Percentiles rank a stretch among this genome's conserved stretches.
Conservation (phyloP, 1,140 invertebrate genomes). For the Eumeta japonica region DNA sequence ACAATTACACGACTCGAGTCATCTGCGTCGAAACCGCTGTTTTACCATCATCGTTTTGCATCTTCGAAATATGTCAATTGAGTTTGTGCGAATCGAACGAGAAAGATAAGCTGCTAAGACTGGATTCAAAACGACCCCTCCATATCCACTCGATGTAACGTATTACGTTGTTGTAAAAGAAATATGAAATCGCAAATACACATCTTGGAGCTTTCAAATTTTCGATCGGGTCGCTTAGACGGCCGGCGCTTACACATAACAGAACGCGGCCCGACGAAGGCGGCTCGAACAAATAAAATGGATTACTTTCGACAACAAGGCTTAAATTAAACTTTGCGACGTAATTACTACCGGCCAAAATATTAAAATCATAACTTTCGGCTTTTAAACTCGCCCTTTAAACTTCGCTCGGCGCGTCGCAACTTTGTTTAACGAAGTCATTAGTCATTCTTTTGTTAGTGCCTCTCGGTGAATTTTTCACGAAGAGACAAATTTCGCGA, state of each 20-base stretch:
- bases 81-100: too few relatives aligned
- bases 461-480: conserved; percentile 52
- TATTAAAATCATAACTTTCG: conserved; percentile 46
- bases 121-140: too few relatives aligned
- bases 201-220: conserved; percentile 1
- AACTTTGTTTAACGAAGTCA: conserved; percentile 52
- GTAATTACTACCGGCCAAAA: conserved; percentile 14
- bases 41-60: too few relatives aligned
- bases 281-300: background rate
- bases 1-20: too few relatives aligned
- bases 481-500: conserved; percentile 53
- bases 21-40: too few relatives aligned
- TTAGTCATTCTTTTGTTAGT: conserved; percentile 55
- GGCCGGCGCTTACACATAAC: too few relatives aligned
- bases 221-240: background rate
- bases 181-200: too few relatives aligned
- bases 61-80: too few relatives aligned
- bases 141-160: too few relatives aligned
- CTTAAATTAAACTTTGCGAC: conserved; percentile 2
- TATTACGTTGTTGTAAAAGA: too few relatives aligned
- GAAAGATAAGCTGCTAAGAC: too few relatives aligned
- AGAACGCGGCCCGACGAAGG: too few relatives aligned
- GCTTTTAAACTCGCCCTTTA: conserved; percentile 41
- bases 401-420: conserved; percentile 31
- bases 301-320: background rate